Evolutionary conservation across 2,113 vertebrate genomes (phyloP).

Genomic region (Acrocephalus arundinaceus): DNA sequence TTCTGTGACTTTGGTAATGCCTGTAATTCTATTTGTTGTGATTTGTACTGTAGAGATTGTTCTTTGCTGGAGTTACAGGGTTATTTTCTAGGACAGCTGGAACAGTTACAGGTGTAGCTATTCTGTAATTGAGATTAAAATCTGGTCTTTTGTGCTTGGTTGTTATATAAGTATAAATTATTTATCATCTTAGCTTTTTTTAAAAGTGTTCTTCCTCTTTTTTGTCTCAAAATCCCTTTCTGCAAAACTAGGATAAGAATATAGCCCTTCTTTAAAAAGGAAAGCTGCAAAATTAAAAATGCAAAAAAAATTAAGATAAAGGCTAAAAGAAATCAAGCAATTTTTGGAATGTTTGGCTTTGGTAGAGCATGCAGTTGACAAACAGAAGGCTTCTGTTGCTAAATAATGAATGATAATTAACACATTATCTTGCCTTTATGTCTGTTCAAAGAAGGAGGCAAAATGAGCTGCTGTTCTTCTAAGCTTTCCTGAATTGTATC

Average conservation of each 20-base stretch:
- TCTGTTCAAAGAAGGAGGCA: constrained; percentile 48
- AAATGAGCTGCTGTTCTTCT: constrained; percentile 52
- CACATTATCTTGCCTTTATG: constrained; percentile 64
- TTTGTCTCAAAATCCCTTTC: neutral
- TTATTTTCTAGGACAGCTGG: neutral
- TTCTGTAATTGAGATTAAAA: neutral
- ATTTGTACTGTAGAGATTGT: neutral
- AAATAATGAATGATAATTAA: constrained; percentile 68
- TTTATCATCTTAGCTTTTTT: neutral
- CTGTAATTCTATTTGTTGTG: neutral
- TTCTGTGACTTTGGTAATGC: neutral
- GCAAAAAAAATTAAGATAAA: neutral
- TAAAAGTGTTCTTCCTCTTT: neutral
- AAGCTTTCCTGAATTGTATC: constrained; percentile 42
- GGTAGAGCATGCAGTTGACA: constrained; percentile 48
- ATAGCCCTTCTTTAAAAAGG: neutral
- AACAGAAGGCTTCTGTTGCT: constrained; percentile 68
- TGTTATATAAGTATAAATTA: neutral
- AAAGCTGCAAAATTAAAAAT: constrained; percentile 40
- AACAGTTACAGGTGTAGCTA: constrained; percentile 6
- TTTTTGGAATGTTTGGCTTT: constrained; percentile 41
- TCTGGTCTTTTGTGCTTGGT: neutral
- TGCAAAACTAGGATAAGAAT: neutral
- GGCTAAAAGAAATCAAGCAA: neutral
- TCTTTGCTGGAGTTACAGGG: neutral